Evolutionary conservation across 2,113 vertebrate genomes (phyloP).

Genomic region (Acrocephalus kingi): DNA sequence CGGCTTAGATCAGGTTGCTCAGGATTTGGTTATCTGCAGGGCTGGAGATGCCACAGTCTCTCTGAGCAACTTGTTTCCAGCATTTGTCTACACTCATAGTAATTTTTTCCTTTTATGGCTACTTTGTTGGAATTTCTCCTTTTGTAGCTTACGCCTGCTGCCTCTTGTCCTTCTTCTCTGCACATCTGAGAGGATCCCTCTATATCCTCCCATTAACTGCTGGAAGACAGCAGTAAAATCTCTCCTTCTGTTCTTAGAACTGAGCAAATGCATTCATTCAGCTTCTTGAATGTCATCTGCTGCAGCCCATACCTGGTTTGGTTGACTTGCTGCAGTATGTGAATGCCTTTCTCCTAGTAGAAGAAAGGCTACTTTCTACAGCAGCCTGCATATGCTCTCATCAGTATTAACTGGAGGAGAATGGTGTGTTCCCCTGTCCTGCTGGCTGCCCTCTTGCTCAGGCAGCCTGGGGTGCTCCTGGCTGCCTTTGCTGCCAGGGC

Average conservation of each 20-base stretch:
- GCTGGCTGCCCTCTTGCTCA: background rate
- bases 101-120: background rate
- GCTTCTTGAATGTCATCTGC: background rate
- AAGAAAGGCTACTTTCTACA: background rate
- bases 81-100: background rate
- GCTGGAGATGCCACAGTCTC: background rate
- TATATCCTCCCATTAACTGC: background rate
- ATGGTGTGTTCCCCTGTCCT: background rate
- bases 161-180: background rate
- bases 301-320: background rate
- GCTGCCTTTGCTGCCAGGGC: background rate
- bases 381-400: background rate
- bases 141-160: background rate
- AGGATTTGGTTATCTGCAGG: background rate
- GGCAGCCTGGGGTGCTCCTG: background rate
- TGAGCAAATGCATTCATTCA: background rate
- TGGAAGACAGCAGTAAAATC: background rate
- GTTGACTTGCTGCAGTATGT: background rate
- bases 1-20: background rate
- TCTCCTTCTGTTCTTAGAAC: background rate
- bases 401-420: background rate
- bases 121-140: background rate
- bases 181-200: background rate
- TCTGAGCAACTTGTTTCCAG: background rate
- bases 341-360: background rate